phyloP scores from a whole-genome alignment of 2,888 invertebrate species.

The Salticus scenicus region DNA sequence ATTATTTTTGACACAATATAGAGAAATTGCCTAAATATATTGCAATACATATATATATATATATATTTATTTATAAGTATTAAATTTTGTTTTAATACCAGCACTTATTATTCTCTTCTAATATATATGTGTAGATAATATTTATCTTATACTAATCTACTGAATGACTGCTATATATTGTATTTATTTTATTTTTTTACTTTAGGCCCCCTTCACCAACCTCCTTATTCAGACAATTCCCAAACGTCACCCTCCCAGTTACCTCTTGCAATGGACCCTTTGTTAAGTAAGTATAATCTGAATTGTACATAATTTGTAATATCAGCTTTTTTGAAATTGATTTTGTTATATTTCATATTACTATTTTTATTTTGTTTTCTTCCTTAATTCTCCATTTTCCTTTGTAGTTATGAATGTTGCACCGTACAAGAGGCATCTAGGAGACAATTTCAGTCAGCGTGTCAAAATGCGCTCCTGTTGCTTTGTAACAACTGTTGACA shows the following conservation, averaged over 20 bases:
- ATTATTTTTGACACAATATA: no score
- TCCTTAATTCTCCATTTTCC: background rate
- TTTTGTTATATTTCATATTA: background rate
- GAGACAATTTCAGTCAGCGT: constrained; percentile 98
- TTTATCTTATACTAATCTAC: no score
- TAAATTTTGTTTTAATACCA: no score
- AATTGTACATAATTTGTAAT: background rate
- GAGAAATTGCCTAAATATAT: no score
- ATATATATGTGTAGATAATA: no score
- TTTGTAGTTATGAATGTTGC: constrained; percentile 74
- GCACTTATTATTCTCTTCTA: no score
- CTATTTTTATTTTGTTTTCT: background rate
- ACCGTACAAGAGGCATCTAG: constrained; percentile 89
- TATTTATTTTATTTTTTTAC: constrained; percentile 74
- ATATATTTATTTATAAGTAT: no score
- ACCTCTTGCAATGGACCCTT: constrained; percentile 96
- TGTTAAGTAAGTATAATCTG: constrained; percentile 84
- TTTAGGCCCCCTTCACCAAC: constrained; percentile 80
- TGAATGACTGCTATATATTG: no score
- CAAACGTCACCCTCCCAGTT: constrained; percentile 86
- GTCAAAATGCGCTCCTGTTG: constrained; percentile 94
- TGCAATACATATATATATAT: no score
- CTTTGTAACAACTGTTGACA: constrained; percentile 98
- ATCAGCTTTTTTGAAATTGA: background rate
- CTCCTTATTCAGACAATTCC: constrained; percentile 86